Evolutionary conservation across 2,888 invertebrate species (phyloP).

Genomic region (Homarus gammarus): DNA sequence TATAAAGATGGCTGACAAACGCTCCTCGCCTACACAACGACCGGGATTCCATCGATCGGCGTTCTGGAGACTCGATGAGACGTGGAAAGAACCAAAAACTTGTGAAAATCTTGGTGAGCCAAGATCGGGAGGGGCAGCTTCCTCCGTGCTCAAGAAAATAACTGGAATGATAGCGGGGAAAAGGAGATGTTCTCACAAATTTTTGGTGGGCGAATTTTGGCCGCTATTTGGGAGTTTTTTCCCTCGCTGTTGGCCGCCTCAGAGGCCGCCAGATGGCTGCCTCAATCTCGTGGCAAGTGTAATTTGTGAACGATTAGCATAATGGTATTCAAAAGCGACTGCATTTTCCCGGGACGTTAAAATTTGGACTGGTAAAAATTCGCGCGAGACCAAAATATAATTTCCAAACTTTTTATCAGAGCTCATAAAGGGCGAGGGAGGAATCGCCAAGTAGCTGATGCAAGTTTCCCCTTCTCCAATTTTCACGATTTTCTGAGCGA

Average conservation of each 20-base stretch:
- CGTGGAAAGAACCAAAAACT: slow-evolving; percentile 59
- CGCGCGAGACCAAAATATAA: slow-evolving; percentile 41
- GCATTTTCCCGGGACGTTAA: slow-evolving; percentile 17
- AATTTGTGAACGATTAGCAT: slow-evolving; percentile 64
- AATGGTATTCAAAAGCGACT: slow-evolving; percentile 36
- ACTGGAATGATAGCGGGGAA: slow-evolving; percentile 61
- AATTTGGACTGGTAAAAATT: slow-evolving; percentile 33
- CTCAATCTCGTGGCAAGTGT: slow-evolving; percentile 55
- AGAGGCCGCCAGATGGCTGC: slow-evolving; percentile 33
- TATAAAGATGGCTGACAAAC: neutral
- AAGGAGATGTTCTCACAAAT: slow-evolving; percentile 61
- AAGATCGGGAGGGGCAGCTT: slow-evolving; percentile 18
- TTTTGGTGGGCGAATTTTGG: slow-evolving; percentile 34
- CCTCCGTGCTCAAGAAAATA: slow-evolving; percentile 46
- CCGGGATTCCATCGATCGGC: neutral
- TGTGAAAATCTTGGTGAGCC: slow-evolving; percentile 62
- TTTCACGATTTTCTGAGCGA: slow-evolving; percentile 15
- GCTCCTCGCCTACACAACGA: neutral
- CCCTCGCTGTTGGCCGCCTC: slow-evolving; percentile 15
- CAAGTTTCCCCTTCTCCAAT: slow-evolving; percentile 29
- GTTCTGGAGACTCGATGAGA: slow-evolving; percentile 9
- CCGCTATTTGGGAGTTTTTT: slow-evolving; percentile 21
- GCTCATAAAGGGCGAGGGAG: slow-evolving; percentile 61
- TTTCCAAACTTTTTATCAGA: slow-evolving; percentile 68
- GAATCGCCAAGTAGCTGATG: slow-evolving; percentile 53